Evolutionary conservation across 2,797 vertebrate genomes (phyloP).

Genomic region (Karalla daura): DNA sequence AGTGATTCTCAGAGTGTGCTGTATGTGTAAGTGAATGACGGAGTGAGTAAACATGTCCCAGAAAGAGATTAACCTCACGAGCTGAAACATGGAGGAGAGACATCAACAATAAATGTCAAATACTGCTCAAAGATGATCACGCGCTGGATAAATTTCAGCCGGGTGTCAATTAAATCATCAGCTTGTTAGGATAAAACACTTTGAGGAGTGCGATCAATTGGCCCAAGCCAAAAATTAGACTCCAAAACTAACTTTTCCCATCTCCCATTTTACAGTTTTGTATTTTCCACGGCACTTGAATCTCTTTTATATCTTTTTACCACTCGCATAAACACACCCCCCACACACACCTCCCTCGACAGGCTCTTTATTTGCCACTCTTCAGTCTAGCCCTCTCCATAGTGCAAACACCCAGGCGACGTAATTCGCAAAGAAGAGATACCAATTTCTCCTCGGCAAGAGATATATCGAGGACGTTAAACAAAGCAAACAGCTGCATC

Average conservation of each 20-base stretch:
- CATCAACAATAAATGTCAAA: constrained; percentile 40
- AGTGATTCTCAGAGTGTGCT: constrained; percentile 3
- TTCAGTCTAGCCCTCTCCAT: constrained; percentile 36
- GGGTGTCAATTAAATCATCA: constrained; percentile 29
- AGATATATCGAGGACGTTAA: constrained; percentile 82
- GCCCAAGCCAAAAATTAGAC: neutral
- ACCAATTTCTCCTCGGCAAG: constrained; percentile 80
- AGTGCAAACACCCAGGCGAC: constrained; percentile 77
- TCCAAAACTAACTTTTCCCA: neutral
- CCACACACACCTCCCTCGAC: constrained; percentile 6
- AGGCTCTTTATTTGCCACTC: constrained; percentile 41
- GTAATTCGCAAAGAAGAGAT: constrained; percentile 79
- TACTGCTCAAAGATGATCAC: constrained; percentile 34
- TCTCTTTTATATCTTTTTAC: constrained; percentile 35
- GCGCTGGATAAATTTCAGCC: constrained; percentile 8
- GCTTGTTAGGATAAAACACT: constrained; percentile 22
- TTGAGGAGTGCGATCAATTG: neutral
- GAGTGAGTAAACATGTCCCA: constrained; percentile 47
- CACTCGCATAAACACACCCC: constrained; percentile 55
- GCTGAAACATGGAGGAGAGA: constrained; percentile 32
- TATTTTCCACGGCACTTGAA: constrained; percentile 26
- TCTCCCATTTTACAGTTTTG: constrained; percentile 22
- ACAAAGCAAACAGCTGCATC: constrained; percentile 84
- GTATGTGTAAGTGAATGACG: constrained; percentile 19
- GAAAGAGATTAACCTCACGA: constrained; percentile 40